Base-by-base conservation (phyloP, 2,888 invertebrate species). In the Caenorhabditis sulstoni region DNA sequence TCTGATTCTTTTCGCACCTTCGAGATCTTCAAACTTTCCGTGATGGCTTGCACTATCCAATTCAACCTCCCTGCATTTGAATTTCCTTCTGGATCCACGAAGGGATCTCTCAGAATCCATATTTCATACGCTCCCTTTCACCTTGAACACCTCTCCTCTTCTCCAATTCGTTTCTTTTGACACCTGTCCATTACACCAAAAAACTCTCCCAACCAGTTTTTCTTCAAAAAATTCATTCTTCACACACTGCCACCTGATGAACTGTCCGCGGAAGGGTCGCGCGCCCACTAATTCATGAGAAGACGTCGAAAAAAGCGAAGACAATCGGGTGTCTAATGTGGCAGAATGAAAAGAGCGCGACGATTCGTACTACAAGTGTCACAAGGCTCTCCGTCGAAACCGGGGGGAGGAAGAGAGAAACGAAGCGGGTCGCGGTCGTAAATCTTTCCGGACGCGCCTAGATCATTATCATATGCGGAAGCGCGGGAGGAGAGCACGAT, bases 391-490 rank as follows among this genome's bases (percentile, higher is more conserved):
- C 22, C 35, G 14, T 8, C 7, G 44, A 11, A 37, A 37, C 5
- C 55, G 20, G 16, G 39, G 20, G 14, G n/a, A 35, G 14, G 23
- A 45, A 37, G 14, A 49, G 16, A 20, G 23, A 39, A 41, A 39
- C 29, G 61, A 37, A 3, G 29, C 29, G 29, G 29, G 7, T 3
- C 29, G 29, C 29, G 22, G 61, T 67, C 75, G 67, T 75, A 75
- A 75, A 75, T 75, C 75, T 75, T 75, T 62, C 62, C 62, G 67
- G 71, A 64, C 70, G 50, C 61, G 44, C n/a, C 47, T 16, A 53
- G 75, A 75, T 75, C 67, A 75, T 75, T 67, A 75, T 75, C 75
- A 67, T 74, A 65, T 65, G 58, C 73, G 65, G 65, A 65, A 22
- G 57, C 44, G 29, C 4, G 29, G 52, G 59, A 74, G 65, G 59